Percentiles rank a stretch among this genome's conserved stretches.
phyloP scores from a whole-genome alignment of 2,113 vertebrate genomes.

The Mus spicilegus region DNA sequence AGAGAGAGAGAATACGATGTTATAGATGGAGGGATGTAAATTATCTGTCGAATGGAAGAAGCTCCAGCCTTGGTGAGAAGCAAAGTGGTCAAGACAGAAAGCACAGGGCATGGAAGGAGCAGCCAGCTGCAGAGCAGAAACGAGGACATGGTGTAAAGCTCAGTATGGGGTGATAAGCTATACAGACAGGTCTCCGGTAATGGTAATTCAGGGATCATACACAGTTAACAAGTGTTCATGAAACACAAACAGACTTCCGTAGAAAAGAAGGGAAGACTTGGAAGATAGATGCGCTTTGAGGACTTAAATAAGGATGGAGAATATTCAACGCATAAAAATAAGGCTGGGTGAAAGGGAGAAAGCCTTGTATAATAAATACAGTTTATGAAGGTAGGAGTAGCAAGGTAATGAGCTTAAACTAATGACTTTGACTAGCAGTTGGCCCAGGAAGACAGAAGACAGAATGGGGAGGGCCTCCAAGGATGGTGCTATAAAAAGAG shows the following conservation, averaged over 20 bases:
- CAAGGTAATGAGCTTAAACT: background rate
- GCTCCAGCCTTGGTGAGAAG: background rate
- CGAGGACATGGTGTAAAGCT: background rate
- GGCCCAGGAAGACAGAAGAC: background rate
- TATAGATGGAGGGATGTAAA: background rate
- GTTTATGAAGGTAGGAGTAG: background rate
- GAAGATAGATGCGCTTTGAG: background rate
- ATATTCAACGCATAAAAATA: background rate
- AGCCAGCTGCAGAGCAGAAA: background rate
- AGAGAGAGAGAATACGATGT: background rate
- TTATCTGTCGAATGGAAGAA: background rate
- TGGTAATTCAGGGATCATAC: background rate
- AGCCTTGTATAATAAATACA: background rate
- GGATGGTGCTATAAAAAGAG: background rate
- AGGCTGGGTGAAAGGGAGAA: background rate
- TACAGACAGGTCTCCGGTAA: background rate
- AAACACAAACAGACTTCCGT: constrained; percentile 19
- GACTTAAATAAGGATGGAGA: background rate
- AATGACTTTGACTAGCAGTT: background rate
- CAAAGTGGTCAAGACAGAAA: background rate
- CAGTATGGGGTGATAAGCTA: accelerated
- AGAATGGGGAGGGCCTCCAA: background rate
- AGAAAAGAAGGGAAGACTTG: background rate
- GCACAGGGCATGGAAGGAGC: no score
- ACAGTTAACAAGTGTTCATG: background rate